Base-by-base conservation (phyloP, 23 tunicate species). In the Trididemnum nubilum region DNA sequence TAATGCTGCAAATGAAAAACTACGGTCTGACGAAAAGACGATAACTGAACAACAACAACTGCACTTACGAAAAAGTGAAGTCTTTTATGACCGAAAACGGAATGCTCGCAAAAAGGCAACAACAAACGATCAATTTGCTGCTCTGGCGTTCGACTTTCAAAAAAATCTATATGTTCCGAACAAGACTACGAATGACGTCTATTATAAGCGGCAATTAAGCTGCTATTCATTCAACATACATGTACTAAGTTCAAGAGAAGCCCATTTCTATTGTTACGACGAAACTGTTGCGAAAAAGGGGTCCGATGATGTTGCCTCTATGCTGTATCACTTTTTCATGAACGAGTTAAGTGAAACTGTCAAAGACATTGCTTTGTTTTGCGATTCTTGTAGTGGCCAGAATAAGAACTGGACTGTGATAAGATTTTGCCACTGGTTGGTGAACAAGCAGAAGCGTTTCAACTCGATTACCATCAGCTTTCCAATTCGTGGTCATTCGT, bases 91-190 rank as follows among this genome's bases (percentile, higher is more conserved):
- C 2, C 12, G 37, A 33, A 69, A 69, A 33, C 38, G 74, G 12
- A 34, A 69, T 32, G 74, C 74, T 69, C 74, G 74, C 12, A 69
- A 69, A 69, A 33, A 69, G 37, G 38, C 74, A 69, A 37, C 38
- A 69, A 28, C 12, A 69, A 29, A 69, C 33, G 74, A 69, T 69
- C 37, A 69, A 33, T 12, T 69, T 69, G 39, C 19, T 5, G 74
- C 74, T 32, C 39, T 69, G 39, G 38, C 74, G 2, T 69, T 69
- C 33, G 74, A 69, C 22, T 69, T 69, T 69, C 74, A 69, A 69
- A 69, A 69, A 34, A 69, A 69, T 33, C 74, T 69, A 4, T 69
- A 69, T 69, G 74, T 69, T 33, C 74, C 74, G 32, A 69, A 69
- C 39, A 69, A 69, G 32, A 5, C 74, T 69, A 69, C 74, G 7